Evolutionary conservation across 1,140 invertebrate genomes (phyloP).

Genomic region (Caenorhabditis inopinata): DNA sequence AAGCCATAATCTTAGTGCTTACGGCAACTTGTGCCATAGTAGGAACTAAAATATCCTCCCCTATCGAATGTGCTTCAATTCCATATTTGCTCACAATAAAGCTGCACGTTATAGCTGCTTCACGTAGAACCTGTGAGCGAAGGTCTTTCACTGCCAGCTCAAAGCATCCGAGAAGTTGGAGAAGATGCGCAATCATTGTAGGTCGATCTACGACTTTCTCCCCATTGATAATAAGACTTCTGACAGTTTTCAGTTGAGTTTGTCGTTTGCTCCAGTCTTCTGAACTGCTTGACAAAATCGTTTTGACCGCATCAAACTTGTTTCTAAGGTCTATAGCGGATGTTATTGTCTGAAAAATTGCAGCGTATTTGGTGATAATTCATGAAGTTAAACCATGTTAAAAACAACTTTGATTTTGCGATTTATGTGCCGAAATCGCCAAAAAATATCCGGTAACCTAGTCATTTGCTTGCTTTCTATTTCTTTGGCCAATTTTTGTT

Average conservation of each 20-base stretch:
- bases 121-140: background rate
- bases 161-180: slow-evolving; percentile 8
- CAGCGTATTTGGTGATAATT: no score
- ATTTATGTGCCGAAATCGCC: no score
- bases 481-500: no score
- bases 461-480: no score
- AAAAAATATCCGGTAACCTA: no score
- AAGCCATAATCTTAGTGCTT: slow-evolving; percentile 22
- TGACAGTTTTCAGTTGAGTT: background rate
- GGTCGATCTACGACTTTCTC: slow-evolving; percentile 18
- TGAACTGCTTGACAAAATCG: background rate
- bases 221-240: slow-evolving; percentile 5
- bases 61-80: background rate
- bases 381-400: no score
- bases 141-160: background rate
- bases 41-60: slow-evolving; percentile 10
- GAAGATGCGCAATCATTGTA: background rate
- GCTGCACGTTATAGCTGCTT: slow-evolving; percentile 5
- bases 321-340: background rate
- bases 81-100: slow-evolving; percentile 18
- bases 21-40: background rate
- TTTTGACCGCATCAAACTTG: background rate
- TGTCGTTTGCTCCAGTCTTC: slow-evolving; percentile 28
- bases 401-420: no score
- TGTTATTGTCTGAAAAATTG: background rate